Percentiles rank a stretch among this genome's conserved stretches.
phyloP scores from a whole-genome alignment of 2,113 vertebrate genomes.

The Orthonyx spaldingii region DNA sequence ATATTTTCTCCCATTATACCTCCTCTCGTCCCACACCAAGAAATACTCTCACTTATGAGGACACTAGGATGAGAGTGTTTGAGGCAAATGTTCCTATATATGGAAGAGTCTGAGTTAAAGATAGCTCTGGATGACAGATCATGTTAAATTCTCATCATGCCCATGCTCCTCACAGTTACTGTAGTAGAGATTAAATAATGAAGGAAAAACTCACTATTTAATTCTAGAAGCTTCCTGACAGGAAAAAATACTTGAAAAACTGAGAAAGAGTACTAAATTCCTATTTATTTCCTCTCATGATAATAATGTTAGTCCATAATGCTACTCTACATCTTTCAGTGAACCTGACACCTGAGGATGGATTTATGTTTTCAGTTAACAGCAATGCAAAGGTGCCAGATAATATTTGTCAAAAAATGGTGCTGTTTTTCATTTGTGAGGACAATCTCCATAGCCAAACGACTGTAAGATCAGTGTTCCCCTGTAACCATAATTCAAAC shows the following conservation, averaged over 20 bases:
- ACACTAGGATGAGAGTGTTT: not conserved
- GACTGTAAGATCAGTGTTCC: not conserved
- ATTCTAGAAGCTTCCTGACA: not conserved
- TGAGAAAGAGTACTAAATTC: not conserved
- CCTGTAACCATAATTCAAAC: conserved; percentile 35
- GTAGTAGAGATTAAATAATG: not conserved
- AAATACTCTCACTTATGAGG: not conserved
- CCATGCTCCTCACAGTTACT: not conserved
- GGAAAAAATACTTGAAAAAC: not conserved
- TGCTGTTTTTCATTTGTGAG: conserved; percentile 57
- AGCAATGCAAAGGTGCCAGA: conserved; percentile 34
- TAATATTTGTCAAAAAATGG: conserved; percentile 33
- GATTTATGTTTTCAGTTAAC: conserved; percentile 55
- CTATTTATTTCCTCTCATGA: not conserved
- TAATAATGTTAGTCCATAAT: not conserved
- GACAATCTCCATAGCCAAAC: not conserved
- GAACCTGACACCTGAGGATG: not conserved
- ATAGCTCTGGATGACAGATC: conserved; percentile 1
- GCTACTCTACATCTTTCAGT: not conserved
- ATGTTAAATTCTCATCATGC: conserved; percentile 16
- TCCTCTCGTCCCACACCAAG: not conserved
- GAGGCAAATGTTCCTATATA: conserved; percentile 27
- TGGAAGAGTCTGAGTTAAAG: conserved; percentile 39
- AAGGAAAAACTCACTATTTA: not conserved
- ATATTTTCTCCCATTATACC: not conserved